Percentiles rank a stretch among this genome's conserved stretches.
These are phyloP conservation scores for Triplophysa bombifrons DNA, from an alignment of 2,797 vertebrate species.

Conservation along the genomic window DNA sequence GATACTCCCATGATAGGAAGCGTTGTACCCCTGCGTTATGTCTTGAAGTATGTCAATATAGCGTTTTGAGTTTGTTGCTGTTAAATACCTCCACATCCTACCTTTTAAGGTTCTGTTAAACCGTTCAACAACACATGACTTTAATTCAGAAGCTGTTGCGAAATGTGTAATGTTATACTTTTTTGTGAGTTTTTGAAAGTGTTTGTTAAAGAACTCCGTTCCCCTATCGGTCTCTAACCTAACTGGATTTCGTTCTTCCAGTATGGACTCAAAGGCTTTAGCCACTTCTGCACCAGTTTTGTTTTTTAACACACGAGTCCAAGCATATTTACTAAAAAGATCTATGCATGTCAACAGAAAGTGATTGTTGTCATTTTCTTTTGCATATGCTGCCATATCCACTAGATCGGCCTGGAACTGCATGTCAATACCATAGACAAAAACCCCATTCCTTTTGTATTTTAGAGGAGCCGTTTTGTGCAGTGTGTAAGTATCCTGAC, in stretches of 20 bases:
- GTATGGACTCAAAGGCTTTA: constrained; percentile 16
- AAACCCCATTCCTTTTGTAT: no score
- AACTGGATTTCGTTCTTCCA: neutral
- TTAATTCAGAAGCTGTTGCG: neutral
- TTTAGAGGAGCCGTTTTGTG: no score
- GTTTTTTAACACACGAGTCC: constrained; percentile 13
- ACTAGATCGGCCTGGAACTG: neutral
- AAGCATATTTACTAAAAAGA: constrained; percentile 12
- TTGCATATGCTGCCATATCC: neutral
- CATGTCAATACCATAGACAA: no score
- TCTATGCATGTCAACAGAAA: neutral
- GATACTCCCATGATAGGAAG: no score
- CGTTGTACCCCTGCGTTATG: neutral
- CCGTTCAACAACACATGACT: neutral
- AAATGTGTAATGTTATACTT: neutral
- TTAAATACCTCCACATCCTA: no score
- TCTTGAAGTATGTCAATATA: no score
- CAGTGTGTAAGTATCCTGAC: no score
- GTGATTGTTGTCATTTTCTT: neutral
- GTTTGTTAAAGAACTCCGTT: neutral
- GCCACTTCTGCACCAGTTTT: neutral
- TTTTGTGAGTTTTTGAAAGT: constrained; percentile 7
- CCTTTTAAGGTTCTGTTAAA: neutral
- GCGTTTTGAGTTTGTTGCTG: no score
- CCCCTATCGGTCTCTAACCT: neutral